phyloP scores from a whole-genome alignment of 1,140 invertebrate genomes.

The Paracyclopina nana region DNA sequence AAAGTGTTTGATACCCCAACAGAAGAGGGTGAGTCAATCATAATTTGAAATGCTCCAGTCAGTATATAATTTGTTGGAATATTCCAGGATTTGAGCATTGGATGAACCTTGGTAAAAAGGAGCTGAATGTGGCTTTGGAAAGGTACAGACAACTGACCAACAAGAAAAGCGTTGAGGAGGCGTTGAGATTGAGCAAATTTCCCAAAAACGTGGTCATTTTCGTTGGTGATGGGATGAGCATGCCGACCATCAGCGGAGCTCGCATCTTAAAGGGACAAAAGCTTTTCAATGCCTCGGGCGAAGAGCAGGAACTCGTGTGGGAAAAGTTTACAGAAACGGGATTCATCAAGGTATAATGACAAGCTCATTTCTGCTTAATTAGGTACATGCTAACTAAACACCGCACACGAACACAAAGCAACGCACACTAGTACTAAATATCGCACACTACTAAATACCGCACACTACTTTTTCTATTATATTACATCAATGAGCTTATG shows the following conservation, averaged over 20 bases:
- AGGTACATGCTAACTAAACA: background rate
- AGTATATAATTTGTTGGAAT: no score
- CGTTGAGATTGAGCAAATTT: no score
- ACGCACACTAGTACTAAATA: background rate
- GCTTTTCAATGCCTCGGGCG: background rate
- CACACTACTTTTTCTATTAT: background rate
- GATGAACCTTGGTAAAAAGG: no score
- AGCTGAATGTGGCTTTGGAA: no score
- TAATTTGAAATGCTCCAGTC: no score
- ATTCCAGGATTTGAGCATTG: no score
- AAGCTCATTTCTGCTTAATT: background rate
- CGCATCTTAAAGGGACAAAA: conserved; percentile 45
- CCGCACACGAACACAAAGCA: background rate
- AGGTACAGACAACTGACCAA: no score
- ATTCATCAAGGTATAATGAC: background rate
- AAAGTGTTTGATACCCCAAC: no score
- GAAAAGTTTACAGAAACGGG: background rate
- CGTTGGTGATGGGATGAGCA: conserved; percentile 58
- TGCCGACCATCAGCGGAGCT: conserved; percentile 49
- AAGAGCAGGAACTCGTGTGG: background rate
- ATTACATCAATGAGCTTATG: background rate
- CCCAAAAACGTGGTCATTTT: conserved; percentile 57
- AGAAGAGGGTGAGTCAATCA: no score
- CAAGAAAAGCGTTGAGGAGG: no score
- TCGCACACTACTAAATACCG: background rate